Base-by-base conservation (phyloP, 2,888 invertebrate genomes). In the Cremastinae sp. region DNA sequence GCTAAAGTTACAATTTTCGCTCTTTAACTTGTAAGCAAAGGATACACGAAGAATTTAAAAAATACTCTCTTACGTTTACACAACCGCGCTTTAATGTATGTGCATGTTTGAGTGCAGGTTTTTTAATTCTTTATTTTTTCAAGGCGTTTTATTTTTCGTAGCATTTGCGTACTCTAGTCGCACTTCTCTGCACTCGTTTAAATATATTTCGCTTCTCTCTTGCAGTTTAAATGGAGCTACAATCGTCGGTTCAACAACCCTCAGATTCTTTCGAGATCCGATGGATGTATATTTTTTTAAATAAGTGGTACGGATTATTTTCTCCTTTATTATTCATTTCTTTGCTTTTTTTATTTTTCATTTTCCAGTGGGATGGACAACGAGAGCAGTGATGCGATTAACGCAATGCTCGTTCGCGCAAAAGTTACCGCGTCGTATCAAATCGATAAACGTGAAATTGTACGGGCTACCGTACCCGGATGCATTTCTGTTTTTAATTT, bases 231-330 rank as follows among this genome's bases (percentile, higher is more conserved):
- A 69, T 55, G 45, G 58, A 41, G 53, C 69, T 69, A 37, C 73
- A 76, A 73, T 76, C 73, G 73, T 69, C 51, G 69, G 47, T 69
- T 73, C 69, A 45, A 58, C 53, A 49, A 53, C 35, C 58, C 58
- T 71, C 65, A 58, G 64, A 51, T 28, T 41, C 41, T 72, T 51
- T 51, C 28, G 35, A 39, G 47, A 56, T 41, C 8, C 64, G 28
- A 64, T 69, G 68, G 64, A 41, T 47, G 59, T 59, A 41, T 64
- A 51, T 12, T 45, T 45, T 45, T 47, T 47, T 45, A 16, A 22
- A 10, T 41, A 39, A 22, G 16, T 51, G 22, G 20, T 49, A 51
- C 16, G 39, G 35, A 39, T 37, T 41, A 14, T 39, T 39, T 51
- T 1, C 1, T n/a, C 18, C 51, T 65, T 55, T 22, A 1, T 20